phyloP scores from a whole-genome alignment of 2,113 vertebrate genomes.

The Mandrillus leucophaeus region DNA sequence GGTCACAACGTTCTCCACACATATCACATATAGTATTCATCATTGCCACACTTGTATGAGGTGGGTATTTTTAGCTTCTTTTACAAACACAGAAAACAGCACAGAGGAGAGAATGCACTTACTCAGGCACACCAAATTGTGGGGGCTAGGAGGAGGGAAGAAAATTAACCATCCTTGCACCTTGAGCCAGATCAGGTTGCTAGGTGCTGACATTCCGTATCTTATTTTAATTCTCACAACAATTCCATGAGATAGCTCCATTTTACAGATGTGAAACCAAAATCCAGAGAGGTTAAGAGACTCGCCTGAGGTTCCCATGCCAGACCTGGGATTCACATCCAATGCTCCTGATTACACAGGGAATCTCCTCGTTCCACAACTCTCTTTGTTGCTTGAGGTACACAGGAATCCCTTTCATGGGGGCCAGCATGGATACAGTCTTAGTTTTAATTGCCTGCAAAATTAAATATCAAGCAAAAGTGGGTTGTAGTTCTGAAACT shows the following conservation, averaged over 20 bases:
- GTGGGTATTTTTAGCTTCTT: constrained; percentile 28
- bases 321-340: not conserved
- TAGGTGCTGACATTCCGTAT: not conserved
- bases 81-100: constrained; percentile 19
- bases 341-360: not conserved
- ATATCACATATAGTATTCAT: not conserved
- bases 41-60: not conserved
- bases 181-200: not conserved
- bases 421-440: not conserved
- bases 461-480: not conserved
- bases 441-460: not conserved
- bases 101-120: not conserved
- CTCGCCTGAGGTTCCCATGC: not conserved
- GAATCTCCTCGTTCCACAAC: not conserved
- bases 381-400: not conserved
- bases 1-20: not conserved
- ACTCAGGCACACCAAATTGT: not conserved
- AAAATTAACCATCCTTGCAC: not conserved
- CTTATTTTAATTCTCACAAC: not conserved
- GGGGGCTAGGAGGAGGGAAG: not conserved
- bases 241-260: not conserved
- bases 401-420: not conserved
- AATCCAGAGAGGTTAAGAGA: not conserved
- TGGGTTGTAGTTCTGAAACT: not conserved
- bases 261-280: not conserved